These are phyloP conservation scores for Drosophila nigrodunni DNA, from an alignment of 1,140 invertebrate species.

Conservation along the genomic window DNA sequence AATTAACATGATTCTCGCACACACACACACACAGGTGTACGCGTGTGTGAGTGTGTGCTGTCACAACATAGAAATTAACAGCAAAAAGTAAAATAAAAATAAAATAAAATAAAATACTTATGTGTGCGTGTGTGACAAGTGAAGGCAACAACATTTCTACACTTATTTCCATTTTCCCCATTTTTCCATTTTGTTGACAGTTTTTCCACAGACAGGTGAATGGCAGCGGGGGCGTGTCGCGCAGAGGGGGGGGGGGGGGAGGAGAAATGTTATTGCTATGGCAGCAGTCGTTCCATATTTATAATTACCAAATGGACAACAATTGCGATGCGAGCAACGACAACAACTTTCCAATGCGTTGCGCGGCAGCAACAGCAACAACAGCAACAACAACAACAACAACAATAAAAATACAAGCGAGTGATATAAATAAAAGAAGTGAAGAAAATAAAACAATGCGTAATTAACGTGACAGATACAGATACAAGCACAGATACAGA, in stretches of 20 bases:
- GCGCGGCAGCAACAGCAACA: constrained; percentile 7
- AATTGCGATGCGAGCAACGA: constrained; percentile 48
- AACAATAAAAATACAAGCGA: constrained; percentile 3
- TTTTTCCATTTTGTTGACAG: constrained; percentile 71
- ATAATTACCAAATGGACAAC: constrained; percentile 81
- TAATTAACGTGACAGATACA: constrained; percentile 63
- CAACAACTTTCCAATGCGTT: constrained; percentile 32
- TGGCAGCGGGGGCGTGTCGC: not conserved
- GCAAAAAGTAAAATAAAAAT: constrained; percentile 39
- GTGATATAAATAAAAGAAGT: constrained; percentile 5
- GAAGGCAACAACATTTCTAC: constrained; percentile 47
- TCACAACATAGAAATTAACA: constrained; percentile 52
- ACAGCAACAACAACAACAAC: not conserved
- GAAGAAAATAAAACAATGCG: constrained; percentile 67
- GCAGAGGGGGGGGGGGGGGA: not conserved
- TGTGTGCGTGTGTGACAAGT: constrained; percentile 16
- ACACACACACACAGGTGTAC: constrained; percentile 5
- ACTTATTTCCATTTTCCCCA: constrained; percentile 65
- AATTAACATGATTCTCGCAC: constrained; percentile 69
- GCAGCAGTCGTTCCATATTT: constrained; percentile 63
- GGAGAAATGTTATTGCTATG: constrained; percentile 51
- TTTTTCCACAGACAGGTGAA: constrained; percentile 49
- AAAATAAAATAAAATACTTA: no score
- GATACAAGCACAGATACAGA: constrained; percentile 22
- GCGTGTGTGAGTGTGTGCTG: constrained; percentile 5